phyloP scores from a whole-genome alignment of 1,140 invertebrate genomes.

The Drosophila arizonae region DNA sequence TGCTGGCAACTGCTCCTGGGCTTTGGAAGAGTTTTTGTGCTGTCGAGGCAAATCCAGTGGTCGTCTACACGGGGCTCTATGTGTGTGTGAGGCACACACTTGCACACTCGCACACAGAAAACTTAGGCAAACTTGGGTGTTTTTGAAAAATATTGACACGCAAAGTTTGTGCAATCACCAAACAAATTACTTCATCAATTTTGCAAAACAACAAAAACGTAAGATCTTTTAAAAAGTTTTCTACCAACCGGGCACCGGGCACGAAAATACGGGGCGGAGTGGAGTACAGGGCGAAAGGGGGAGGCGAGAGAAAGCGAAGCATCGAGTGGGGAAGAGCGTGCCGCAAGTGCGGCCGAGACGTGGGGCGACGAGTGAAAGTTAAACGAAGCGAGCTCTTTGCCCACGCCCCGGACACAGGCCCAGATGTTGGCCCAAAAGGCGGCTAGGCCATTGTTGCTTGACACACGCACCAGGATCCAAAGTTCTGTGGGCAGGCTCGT shows the following conservation, averaged over 20 bases:
- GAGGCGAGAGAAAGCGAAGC: neutral
- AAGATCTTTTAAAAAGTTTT: constrained; percentile 77
- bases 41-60: constrained; percentile 12
- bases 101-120: neutral
- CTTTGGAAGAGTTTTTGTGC: constrained; percentile 19
- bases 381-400: neutral
- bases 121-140: constrained; percentile 57
- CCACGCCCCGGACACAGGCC: constrained; percentile 9
- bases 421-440: constrained; percentile 30
- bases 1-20: neutral
- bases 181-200: constrained; percentile 81
- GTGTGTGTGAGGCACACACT: constrained; percentile 5
- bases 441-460: constrained; percentile 30
- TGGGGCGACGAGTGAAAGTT: too few species aligned
- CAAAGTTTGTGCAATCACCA: constrained; percentile 77
- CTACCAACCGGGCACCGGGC: constrained; percentile 29
- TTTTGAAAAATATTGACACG: constrained; percentile 76
- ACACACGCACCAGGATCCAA: constrained; percentile 49
- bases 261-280: constrained; percentile 41
- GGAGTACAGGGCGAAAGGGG: constrained; percentile 7
- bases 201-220: constrained; percentile 79
- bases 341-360: too few species aligned
- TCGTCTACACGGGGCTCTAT: neutral
- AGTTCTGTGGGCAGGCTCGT: constrained; percentile 31
- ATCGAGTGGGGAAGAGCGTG: too few species aligned